Percentiles rank a stretch among this genome's conserved stretches.
Evolutionary conservation across 2,888 invertebrate genomes (phyloP).

Genomic region (Arge pagana): DNA sequence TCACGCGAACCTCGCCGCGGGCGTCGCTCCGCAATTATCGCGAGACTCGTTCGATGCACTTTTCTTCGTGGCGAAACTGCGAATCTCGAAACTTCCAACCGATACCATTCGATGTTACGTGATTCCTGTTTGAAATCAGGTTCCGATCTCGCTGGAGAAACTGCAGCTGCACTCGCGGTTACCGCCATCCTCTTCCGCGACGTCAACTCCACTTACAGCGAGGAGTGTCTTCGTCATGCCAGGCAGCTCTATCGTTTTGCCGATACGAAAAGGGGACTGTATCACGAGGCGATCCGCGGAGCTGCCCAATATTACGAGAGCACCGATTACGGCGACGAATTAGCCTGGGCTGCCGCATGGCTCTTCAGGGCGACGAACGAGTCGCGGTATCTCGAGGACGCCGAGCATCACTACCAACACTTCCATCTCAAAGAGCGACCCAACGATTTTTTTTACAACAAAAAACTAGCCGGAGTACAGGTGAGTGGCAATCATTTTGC

Average conservation of each 20-base stretch:
- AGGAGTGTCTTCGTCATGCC: slow-evolving; percentile 58
- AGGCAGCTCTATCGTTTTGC: slow-evolving; percentile 62
- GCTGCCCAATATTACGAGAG: slow-evolving; percentile 61
- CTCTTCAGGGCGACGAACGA: slow-evolving; percentile 62
- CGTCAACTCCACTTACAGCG: slow-evolving; percentile 57
- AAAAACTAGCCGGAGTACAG: slow-evolving; percentile 64
- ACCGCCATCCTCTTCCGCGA: slow-evolving; percentile 61
- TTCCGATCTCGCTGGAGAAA: slow-evolving; percentile 66
- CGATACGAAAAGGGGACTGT: slow-evolving; percentile 58
- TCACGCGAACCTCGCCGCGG: too few relatives aligned
- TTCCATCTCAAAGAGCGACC: slow-evolving; percentile 60
- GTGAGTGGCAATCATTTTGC: slow-evolving; percentile 38
- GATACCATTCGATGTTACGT: too few relatives aligned
- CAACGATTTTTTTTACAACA: slow-evolving; percentile 62
- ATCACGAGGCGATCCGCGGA: slow-evolving; percentile 61
- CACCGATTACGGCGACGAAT: slow-evolving; percentile 63
- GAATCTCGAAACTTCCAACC: too few relatives aligned
- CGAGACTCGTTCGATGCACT: too few relatives aligned
- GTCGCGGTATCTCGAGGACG: slow-evolving; percentile 58
- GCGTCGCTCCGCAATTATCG: too few relatives aligned
- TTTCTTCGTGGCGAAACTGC: too few relatives aligned
- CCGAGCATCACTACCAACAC: slow-evolving; percentile 59
- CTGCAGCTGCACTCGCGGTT: slow-evolving; percentile 65
- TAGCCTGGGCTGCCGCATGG: slow-evolving; percentile 65
- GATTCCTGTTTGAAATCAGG: slow-evolving; percentile 54